These are phyloP conservation scores for Torymus tubicola DNA, from an alignment of 2,888 invertebrate species.

Conservation along the genomic window DNA sequence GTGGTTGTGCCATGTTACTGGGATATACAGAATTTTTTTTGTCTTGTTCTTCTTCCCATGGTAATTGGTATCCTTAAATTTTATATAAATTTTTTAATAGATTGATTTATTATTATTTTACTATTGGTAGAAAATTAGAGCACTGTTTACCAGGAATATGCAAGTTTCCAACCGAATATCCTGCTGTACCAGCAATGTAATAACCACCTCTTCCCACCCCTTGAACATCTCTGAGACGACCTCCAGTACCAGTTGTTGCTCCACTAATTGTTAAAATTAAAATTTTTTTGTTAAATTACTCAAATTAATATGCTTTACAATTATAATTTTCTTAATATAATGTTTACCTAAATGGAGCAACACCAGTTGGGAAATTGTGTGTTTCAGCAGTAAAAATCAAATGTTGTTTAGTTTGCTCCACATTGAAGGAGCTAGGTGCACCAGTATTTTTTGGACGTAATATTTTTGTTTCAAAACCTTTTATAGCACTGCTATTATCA, in stretches of 20 bases:
- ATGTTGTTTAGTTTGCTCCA: slow-evolving; percentile 83
- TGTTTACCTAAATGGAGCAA: slow-evolving; percentile 90
- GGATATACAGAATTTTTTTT: slow-evolving; percentile 82
- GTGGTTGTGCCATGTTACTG: slow-evolving; percentile 90
- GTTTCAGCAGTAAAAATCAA: slow-evolving; percentile 99
- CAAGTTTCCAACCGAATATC: slow-evolving; percentile 96
- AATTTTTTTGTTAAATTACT: background rate
- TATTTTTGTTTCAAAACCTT: slow-evolving; percentile 85
- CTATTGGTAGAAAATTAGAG: too few species aligned
- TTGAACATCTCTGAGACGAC: slow-evolving; percentile 95
- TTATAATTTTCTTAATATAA: background rate
- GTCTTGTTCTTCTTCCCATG: slow-evolving; percentile 87
- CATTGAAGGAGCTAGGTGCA: slow-evolving; percentile 79
- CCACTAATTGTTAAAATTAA: slow-evolving; percentile 81
- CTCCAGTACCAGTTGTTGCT: slow-evolving; percentile 98
- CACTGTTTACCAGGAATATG: slow-evolving; percentile 85
- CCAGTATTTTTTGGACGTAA: slow-evolving; percentile 84
- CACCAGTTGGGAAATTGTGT: slow-evolving; percentile 98
- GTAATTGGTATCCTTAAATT: slow-evolving; percentile 85
- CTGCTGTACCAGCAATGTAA: slow-evolving; percentile 96
- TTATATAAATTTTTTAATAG: background rate
- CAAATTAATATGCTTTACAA: slow-evolving; percentile 15
- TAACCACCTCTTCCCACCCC: slow-evolving; percentile 95
- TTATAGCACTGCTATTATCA: slow-evolving; percentile 97
- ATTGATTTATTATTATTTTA: background rate